Evolutionary conservation across 2,113 vertebrate species (phyloP), one percentile per base, ranked within the genome.

Genomic region (Microcebus lehilahytsara): DNA sequence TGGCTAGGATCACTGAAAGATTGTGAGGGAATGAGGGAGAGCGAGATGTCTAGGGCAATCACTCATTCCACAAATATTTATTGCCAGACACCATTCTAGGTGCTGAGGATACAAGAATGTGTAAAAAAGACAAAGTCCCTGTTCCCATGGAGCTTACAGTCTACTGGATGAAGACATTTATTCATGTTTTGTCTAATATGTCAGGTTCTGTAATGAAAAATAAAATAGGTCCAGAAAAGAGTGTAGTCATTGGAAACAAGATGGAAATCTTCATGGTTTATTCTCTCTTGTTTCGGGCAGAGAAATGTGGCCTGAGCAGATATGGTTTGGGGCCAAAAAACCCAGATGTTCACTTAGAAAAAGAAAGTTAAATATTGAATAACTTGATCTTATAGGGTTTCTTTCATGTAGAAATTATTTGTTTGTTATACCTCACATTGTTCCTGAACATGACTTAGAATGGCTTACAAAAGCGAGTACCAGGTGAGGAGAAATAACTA

Each of bases 401-500:
- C 49, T 93, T 89, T 96, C 49, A 72, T 49, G 64, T 3, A 27
- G 46, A 80, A 53, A 88, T 79, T 96, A 58, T 96, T 89, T 81
- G 60, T 91, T 96, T 96, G 62, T 85, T 92, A 8, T 67, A 30
- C 62, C 4, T 94, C 30, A 69, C n/a, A 22, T 92, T 95, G 75
- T 95, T 92, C 40, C 67, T 67, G 88, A 96, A 79, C 14, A 8
- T 67, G 71, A 62, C 84, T 88, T 97, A 71, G 27, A 95, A 34
- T 75, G 67, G 93, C 56, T 93, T 93, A 51, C 25, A 53, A 78
- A 85, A 89, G 60, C 32, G 37, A 40, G 85, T 79, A 83, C 62
- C 34, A 86, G 46, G 91, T 93, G 89, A 83, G 27, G n/a, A 89
- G 94, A 95, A 85, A 78, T 80, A 91, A 96, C 67, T 58, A 46